Conservation (phyloP, 1,140 invertebrate genomes). For the Pseudomyrmex sp. region DNA sequence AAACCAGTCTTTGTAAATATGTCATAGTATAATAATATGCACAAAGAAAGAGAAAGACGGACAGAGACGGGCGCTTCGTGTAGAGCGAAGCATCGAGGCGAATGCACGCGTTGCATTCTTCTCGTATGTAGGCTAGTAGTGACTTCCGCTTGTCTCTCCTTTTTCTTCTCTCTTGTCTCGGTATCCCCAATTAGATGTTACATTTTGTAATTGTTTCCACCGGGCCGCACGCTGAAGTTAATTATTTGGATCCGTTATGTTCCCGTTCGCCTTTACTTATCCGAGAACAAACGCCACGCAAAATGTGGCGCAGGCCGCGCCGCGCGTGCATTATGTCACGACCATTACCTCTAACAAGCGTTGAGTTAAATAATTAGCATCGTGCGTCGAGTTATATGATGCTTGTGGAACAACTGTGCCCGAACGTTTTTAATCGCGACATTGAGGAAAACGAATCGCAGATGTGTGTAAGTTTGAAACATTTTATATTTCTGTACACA, state of each 20-base stretch:
- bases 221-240: slow-evolving; percentile 63
- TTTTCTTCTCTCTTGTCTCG: background rate
- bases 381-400: slow-evolving; percentile 4
- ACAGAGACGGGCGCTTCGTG: slow-evolving; percentile 43
- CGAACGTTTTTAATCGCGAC: background rate
- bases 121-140: slow-evolving; percentile 66
- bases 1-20: background rate
- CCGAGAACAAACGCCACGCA: slow-evolving; percentile 48
- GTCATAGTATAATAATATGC: too few species aligned
- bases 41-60: background rate
- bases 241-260: slow-evolving; percentile 76
- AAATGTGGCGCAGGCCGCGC: slow-evolving; percentile 62
- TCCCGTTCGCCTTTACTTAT: slow-evolving; percentile 62
- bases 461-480: background rate
- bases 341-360: slow-evolving; percentile 73
- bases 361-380: slow-evolving; percentile 70
- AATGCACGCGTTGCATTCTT: slow-evolving; percentile 38
- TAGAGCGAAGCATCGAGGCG: slow-evolving; percentile 22
- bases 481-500: too few species aligned
- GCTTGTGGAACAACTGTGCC: background rate
- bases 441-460: background rate
- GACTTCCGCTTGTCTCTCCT: slow-evolving; percentile 24
- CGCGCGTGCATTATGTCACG: slow-evolving; percentile 61
- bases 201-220: slow-evolving; percentile 75
- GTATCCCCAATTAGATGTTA: slow-evolving; percentile 64